These are phyloP conservation scores for Andrena praecox DNA, from an alignment of 2,888 invertebrate genomes.

Conservation along the genomic window DNA sequence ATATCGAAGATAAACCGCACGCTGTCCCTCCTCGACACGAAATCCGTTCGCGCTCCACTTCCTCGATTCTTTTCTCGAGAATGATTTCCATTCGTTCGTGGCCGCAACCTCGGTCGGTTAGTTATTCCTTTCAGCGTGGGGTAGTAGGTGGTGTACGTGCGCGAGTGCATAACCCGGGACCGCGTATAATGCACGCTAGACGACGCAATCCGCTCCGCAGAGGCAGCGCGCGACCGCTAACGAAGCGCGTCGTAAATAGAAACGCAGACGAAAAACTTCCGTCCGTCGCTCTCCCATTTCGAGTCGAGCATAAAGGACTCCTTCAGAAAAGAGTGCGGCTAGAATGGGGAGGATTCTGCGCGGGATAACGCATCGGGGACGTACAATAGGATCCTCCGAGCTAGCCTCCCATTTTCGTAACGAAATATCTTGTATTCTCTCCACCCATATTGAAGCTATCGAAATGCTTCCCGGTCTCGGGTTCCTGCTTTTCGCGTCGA, in stretches of 20 bases:
- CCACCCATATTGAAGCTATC: neutral
- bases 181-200: conserved; percentile 48
- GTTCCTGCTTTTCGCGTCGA: neutral
- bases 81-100: conserved; percentile 55
- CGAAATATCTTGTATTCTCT: neutral
- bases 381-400: neutral
- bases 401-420: neutral
- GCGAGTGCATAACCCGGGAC: conserved; percentile 59
- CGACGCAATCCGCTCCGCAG: conserved; percentile 39
- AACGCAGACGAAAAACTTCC: conserved; percentile 51
- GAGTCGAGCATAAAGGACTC: conserved; percentile 14
- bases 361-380: neutral
- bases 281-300: conserved; percentile 14
- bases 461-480: neutral
- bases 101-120: conserved; percentile 53
- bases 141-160: conserved; percentile 57
- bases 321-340: neutral
- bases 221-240: conserved; percentile 58
- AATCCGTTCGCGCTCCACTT: conserved; percentile 60
- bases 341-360: neutral
- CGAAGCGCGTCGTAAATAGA: conserved; percentile 75
- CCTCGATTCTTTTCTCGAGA: conserved; percentile 53
- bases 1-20: conserved; percentile 51
- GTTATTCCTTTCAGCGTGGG: conserved; percentile 42
- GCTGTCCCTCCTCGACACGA: conserved; percentile 32